Percentiles rank a stretch among this genome's conserved stretches.
phyloP scores from a whole-genome alignment of 1,140 invertebrate genomes.

The Drosophila ercepeae region DNA sequence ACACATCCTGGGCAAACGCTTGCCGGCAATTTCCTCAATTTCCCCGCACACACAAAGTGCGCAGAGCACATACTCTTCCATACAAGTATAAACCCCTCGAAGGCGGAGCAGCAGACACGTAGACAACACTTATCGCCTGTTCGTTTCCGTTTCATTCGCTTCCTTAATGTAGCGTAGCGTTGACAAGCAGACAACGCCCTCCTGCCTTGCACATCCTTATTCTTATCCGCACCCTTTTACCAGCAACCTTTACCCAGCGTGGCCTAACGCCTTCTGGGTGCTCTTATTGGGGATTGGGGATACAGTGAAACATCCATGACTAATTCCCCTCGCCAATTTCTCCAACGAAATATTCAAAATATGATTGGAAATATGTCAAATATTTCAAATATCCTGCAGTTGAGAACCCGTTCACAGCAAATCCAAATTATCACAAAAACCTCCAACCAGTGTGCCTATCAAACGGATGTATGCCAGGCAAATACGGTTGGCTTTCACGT shows the following conservation, averaged over 20 bases:
- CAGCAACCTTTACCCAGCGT: neutral
- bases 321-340: no score
- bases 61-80: neutral
- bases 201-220: neutral
- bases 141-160: constrained; percentile 82
- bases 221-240: constrained; percentile 1
- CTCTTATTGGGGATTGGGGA: no score
- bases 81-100: neutral
- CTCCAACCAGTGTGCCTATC: constrained; percentile 35
- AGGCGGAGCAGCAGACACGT: constrained; percentile 60
- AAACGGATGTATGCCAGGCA: constrained; percentile 70
- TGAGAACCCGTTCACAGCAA: neutral
- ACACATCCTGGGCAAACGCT: constrained; percentile 62
- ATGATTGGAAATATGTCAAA: no score
- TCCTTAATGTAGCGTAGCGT: constrained; percentile 80
- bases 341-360: no score
- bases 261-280: no score
- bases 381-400: no score
- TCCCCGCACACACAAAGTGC: neutral
- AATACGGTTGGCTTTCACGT: constrained; percentile 76
- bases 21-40: constrained; percentile 63
- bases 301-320: constrained; percentile 3
- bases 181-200: constrained; percentile 66
- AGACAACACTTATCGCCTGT: constrained; percentile 80
- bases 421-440: neutral